These are phyloP conservation scores for Xenopus petersii DNA, from an alignment of 2,797 vertebrate genomes.

Conservation along the genomic window DNA sequence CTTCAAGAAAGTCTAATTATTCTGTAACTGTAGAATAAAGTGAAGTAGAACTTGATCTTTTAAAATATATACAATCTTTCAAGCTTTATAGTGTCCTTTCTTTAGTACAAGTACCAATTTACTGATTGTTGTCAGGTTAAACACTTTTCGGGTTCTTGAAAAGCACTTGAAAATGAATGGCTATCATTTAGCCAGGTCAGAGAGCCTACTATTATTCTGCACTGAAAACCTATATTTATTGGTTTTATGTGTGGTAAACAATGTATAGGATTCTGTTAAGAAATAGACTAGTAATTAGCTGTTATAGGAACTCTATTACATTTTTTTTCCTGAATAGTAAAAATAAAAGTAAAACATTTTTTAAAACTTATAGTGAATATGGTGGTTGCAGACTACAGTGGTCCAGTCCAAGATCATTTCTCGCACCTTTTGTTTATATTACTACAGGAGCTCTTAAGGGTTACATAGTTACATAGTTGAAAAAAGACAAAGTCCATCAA, in stretches of 20 bases:
- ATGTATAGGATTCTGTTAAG: not conserved
- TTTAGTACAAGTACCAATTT: slow-evolving; percentile 23
- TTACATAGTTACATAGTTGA: too few species aligned
- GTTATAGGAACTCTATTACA: too few species aligned
- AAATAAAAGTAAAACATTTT: too few species aligned
- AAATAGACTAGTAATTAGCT: slow-evolving; percentile 14
- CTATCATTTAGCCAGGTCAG: slow-evolving; percentile 30
- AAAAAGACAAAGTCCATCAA: too few species aligned
- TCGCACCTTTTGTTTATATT: too few species aligned
- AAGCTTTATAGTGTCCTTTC: slow-evolving; percentile 13
- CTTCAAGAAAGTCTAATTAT: slow-evolving; percentile 25
- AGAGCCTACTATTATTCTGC: slow-evolving; percentile 17
- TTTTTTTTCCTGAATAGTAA: too few species aligned
- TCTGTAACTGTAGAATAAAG: slow-evolving; percentile 35
- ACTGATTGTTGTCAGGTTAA: slow-evolving; percentile 35
- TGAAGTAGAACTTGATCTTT: slow-evolving; percentile 24
- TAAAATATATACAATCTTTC: slow-evolving; percentile 11
- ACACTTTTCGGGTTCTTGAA: slow-evolving; percentile 30
- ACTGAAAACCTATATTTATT: slow-evolving; percentile 33
- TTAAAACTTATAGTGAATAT: too few species aligned
- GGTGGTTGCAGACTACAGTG: too few species aligned
- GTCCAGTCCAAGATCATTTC: too few species aligned
- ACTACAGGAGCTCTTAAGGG: too few species aligned
- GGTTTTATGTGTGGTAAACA: slow-evolving; percentile 16
- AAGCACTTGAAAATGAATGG: slow-evolving; percentile 36